Evolutionary conservation across 2,888 invertebrate species (phyloP), one percentile per base, ranked within the genome.

Genomic region (Perdita meconis): DNA sequence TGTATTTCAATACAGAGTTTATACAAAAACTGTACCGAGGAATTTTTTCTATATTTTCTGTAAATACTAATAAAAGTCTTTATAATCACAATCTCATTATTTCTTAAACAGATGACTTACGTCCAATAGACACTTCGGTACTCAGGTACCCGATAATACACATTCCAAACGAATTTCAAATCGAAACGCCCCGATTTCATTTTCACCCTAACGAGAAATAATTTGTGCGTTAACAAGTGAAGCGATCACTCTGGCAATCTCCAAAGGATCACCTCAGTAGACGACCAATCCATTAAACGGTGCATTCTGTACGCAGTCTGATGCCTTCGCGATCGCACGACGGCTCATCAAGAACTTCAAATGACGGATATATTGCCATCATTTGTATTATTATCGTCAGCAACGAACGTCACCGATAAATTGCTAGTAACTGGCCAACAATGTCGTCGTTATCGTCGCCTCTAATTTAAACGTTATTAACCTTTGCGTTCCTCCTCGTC

Each of bases 391-490:
- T 64, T 53, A 64, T 38, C 51, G 64, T 64, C 64, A 40, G 56
- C 34, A 44, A 66, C 65, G 19, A 44, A 34, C 65, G 34, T 56
- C 42, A 12, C 34, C 74, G 74, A 73, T 73, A 74, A 75, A 65
- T 69, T 65, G 53, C 55, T 13, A 36, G 44, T 44, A 38, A 59
- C 55, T 38, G 47, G 75, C 34, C 66, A 30, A 75, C 76, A 67
- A 61, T 61, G 61, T 66, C 76, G 59, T 74, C 74, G 66, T 76
- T 75, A 75, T 67, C 76, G 65, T 42, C 19, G 40, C 56, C 66
- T 67, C 75, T 74, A 75, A 75, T 74, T 75, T 75, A 75, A 76
- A 59, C 66, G 76, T 61, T 60, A 51, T 76, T 76, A 67, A 75
- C 76, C 76, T 57, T 19, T 56, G 76, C 61, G 30, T 42, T 22